Conservation (phyloP, 2,888 invertebrate species). For the Cephalotes varians region DNA sequence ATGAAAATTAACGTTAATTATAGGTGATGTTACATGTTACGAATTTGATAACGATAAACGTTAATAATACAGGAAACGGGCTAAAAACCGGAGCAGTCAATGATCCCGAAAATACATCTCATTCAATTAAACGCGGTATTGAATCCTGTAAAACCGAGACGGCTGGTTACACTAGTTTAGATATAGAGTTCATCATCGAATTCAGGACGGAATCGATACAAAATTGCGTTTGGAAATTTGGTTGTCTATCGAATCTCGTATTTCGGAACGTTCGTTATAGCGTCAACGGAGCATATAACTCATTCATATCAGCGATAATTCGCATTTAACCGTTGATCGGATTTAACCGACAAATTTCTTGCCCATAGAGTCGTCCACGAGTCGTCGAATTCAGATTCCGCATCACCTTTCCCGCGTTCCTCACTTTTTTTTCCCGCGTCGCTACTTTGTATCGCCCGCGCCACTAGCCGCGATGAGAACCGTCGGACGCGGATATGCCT, state of each 20-base stretch:
- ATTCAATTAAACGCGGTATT: constrained; percentile 29
- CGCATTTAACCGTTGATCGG: neutral
- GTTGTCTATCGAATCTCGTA: constrained; percentile 31
- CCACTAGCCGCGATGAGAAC: constrained; percentile 64
- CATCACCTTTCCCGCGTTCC: neutral
- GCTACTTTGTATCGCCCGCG: constrained; percentile 50
- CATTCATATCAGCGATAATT: neutral
- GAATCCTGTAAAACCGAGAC: constrained; percentile 9
- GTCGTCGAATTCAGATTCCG: neutral
- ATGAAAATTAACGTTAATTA: constrained; percentile 16
- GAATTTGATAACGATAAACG: constrained; percentile 9
- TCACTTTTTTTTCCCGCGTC: neutral
- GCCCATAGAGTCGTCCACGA: neutral
- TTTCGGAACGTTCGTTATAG: constrained; percentile 12
- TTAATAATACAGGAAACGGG: neutral
- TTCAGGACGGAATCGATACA: constrained; percentile 22
- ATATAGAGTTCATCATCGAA: constrained; percentile 11
- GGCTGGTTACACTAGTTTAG: constrained; percentile 11
- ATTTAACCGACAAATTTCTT: neutral
- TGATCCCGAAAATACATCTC: constrained; percentile 24
- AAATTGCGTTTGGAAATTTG: constrained; percentile 34
- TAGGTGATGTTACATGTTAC: neutral
- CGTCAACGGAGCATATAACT: neutral
- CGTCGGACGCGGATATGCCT: constrained; percentile 55
- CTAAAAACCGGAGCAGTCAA: constrained; percentile 12